Percentiles rank a stretch among this genome's conserved stretches.
These are phyloP conservation scores for Xyliphius kryptos DNA, from an alignment of 2,113 vertebrate species.

Conservation along the genomic window DNA sequence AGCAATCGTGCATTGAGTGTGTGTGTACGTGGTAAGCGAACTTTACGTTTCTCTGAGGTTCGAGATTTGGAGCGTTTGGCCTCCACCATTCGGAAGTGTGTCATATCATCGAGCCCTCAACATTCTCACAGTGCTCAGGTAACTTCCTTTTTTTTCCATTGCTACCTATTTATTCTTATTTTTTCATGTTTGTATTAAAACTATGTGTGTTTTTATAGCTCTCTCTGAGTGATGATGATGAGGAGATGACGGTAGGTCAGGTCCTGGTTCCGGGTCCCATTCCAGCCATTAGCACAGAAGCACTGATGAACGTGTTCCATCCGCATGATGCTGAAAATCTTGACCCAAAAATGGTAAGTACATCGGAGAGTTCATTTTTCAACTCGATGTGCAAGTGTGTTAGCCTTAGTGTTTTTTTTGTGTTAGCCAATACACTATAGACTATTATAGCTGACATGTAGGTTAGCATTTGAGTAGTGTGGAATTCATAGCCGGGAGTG, in stretches of 20 bases:
- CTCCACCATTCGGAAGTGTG: conserved; percentile 72
- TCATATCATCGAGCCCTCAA: conserved; percentile 67
- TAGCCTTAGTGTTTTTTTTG: too few species aligned
- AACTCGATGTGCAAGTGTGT: too few species aligned
- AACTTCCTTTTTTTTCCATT: conserved; percentile 29
- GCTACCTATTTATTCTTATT: not conserved
- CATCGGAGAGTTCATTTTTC: too few species aligned
- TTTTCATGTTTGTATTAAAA: too few species aligned
- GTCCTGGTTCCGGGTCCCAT: too few species aligned
- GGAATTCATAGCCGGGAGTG: too few species aligned
- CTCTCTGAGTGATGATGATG: conserved; percentile 54
- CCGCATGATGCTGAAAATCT: conserved; percentile 91
- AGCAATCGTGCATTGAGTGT: conserved; percentile 74
- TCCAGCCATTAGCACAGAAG: conserved; percentile 86
- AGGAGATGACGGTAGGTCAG: conserved; percentile 71
- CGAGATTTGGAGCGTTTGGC: conserved; percentile 81
- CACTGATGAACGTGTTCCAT: conserved; percentile 94
- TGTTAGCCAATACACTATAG: too few species aligned
- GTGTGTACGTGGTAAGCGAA: conserved; percentile 81
- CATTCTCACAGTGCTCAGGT: conserved; percentile 72
- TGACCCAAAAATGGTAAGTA: conserved; percentile 87
- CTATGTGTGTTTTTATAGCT: conserved; percentile 18
- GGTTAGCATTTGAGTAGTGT: not conserved
- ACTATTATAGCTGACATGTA: not conserved
- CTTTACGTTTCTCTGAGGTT: conserved; percentile 85